Percentiles rank a stretch among this genome's conserved stretches.
Conservation (phyloP, 2,797 vertebrate genomes). For the Chromobotia macracanthus region DNA sequence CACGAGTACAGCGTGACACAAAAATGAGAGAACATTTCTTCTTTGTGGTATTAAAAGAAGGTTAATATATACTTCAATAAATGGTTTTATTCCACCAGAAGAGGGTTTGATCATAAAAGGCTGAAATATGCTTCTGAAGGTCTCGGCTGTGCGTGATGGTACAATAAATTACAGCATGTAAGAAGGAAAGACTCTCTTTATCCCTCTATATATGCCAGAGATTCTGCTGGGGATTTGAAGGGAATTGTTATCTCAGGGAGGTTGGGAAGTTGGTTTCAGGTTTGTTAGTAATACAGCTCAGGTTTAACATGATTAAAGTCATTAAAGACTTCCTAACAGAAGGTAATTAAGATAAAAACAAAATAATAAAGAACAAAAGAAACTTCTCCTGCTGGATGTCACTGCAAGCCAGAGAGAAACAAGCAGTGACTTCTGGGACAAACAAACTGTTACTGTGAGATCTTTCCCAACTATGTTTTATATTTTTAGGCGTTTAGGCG, state of each 20-base stretch:
- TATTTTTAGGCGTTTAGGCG: neutral
- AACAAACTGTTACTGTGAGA: neutral
- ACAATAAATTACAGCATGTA: neutral
- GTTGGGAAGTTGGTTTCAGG: neutral
- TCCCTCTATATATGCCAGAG: too few relatives aligned
- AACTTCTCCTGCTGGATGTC: neutral
- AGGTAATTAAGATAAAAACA: conserved; percentile 5
- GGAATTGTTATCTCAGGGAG: neutral
- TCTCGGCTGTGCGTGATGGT: neutral
- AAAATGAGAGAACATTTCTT: conserved; percentile 24
- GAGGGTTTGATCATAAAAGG: neutral
- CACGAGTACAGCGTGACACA: conserved; percentile 13
- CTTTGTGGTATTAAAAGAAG: neutral
- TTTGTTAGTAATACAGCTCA: neutral
- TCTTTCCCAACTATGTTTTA: neutral
- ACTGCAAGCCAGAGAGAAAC: conserved; percentile 22
- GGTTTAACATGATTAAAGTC: neutral
- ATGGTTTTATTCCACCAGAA: neutral
- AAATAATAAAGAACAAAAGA: neutral
- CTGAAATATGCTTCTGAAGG: neutral
- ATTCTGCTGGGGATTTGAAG: neutral
- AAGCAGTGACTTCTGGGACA: conserved; percentile 3
- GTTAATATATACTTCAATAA: neutral
- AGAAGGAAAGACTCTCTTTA: neutral
- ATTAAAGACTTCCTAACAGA: neutral